Conservation (phyloP, 2,797 vertebrate genomes). For the Coluber constrictor region DNA sequence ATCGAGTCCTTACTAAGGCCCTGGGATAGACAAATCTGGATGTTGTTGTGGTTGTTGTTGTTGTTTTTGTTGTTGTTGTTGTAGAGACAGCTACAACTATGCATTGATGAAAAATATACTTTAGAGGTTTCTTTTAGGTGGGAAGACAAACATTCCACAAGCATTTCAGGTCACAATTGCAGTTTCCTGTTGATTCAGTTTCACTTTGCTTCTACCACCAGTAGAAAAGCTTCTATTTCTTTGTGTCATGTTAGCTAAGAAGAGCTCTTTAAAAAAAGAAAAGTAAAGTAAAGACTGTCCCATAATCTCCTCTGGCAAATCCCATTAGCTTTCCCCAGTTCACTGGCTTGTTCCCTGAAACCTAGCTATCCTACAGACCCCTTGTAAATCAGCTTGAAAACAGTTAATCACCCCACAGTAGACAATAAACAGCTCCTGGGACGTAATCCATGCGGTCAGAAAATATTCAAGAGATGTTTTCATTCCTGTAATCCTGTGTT, state of each 20-base stretch:
- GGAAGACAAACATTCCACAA: background rate
- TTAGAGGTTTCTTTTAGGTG: background rate
- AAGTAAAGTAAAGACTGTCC: background rate
- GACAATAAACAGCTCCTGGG: background rate
- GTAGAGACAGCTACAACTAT: background rate
- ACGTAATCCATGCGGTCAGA: background rate
- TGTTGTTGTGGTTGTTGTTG: background rate
- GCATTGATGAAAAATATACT: background rate
- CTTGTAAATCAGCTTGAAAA: background rate
- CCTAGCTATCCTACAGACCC: background rate
- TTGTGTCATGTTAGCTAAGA: background rate
- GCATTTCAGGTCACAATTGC: background rate
- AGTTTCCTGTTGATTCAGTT: background rate
- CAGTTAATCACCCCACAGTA: background rate
- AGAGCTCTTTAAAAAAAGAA: background rate
- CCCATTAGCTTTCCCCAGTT: background rate
- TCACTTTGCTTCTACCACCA: background rate
- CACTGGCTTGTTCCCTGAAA: background rate
- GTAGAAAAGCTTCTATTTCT: background rate
- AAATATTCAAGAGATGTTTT: background rate
- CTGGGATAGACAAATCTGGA: too few relatives aligned
- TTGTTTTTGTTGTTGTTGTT: background rate
- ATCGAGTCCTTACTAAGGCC: too few relatives aligned
- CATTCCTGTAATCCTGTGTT: background rate
- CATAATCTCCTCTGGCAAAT: background rate